Conservation (phyloP, 53 echinoderm and acorn worm genomes). For the Stichopus horrens region DNA sequence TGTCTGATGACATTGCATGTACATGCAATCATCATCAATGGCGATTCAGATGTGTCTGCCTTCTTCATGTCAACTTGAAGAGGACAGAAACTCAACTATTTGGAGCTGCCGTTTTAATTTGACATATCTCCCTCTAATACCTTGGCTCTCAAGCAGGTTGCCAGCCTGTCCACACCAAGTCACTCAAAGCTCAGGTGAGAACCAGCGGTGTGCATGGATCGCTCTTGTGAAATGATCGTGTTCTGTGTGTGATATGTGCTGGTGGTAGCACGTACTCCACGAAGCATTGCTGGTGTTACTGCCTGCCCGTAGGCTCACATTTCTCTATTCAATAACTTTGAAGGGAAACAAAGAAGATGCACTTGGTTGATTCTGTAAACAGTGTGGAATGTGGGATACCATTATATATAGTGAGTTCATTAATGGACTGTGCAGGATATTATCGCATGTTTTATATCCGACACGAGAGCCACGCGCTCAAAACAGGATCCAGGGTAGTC, state of each 20-base stretch:
- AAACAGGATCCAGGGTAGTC: neutral
- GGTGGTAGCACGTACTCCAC: neutral
- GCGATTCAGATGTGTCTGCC: too few species aligned
- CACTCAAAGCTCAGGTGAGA: neutral
- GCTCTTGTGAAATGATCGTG: neutral
- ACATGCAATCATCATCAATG: too few species aligned
- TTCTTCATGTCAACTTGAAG: too few species aligned
- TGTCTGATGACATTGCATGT: too few species aligned
- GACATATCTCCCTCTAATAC: neutral
- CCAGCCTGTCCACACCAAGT: neutral
- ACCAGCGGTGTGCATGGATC: neutral
- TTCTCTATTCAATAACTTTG: slow-evolving; percentile 1
- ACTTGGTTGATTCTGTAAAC: neutral
- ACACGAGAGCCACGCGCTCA: neutral
- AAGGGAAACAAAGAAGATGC: neutral
- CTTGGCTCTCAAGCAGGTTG: neutral
- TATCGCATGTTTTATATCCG: neutral
- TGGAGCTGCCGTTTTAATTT: neutral
- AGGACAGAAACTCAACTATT: too few species aligned
- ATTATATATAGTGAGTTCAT: neutral
- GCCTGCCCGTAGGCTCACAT: slow-evolving; percentile 1
- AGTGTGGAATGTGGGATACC: neutral
- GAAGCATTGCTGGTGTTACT: neutral
- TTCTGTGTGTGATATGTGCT: neutral
- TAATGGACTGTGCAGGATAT: neutral